These are phyloP conservation scores for Vandiemenella viatica DNA, from an alignment of 2,888 invertebrate genomes.

Conservation along the genomic window DNA sequence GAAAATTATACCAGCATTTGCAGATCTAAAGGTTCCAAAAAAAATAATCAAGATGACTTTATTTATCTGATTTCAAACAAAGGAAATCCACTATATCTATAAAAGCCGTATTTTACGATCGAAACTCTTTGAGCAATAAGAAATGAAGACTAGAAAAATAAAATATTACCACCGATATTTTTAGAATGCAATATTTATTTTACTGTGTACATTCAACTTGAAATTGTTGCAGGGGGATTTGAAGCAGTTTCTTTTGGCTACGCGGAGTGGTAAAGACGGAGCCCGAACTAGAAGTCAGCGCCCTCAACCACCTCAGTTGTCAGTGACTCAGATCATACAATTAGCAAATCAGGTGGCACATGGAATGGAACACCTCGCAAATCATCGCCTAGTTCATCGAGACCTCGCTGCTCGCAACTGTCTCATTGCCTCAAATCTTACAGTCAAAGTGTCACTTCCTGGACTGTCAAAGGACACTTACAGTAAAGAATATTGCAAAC, in stretches of 20 bases:
- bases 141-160: no score
- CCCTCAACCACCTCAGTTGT: slow-evolving; percentile 44
- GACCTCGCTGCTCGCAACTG: slow-evolving; percentile 89
- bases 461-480: slow-evolving; percentile 73
- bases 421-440: slow-evolving; percentile 64
- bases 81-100: no score
- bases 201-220: not conserved
- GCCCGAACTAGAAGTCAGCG: slow-evolving; percentile 24
- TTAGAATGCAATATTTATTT: no score
- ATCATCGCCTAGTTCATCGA: slow-evolving; percentile 66
- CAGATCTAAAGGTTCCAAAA: no score
- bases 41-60: no score
- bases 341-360: slow-evolving; percentile 61
- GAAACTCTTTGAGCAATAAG: no score
- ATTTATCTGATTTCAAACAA: no score
- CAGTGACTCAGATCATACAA: slow-evolving; percentile 47
- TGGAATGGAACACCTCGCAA: slow-evolving; percentile 65
- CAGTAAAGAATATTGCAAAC: slow-evolving; percentile 75
- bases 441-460: slow-evolving; percentile 69
- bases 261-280: slow-evolving; percentile 23
- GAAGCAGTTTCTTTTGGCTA: slow-evolving; percentile 71
- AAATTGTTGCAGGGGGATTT: slow-evolving; percentile 61
- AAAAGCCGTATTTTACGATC: no score
- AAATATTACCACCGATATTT: no score
- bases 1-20: no score